A percentile compares a stretch with the other conserved stretches of the same genome.
Evolutionary conservation across 2,113 vertebrate species (phyloP).

Genomic region (Acrocephalus kingi): DNA sequence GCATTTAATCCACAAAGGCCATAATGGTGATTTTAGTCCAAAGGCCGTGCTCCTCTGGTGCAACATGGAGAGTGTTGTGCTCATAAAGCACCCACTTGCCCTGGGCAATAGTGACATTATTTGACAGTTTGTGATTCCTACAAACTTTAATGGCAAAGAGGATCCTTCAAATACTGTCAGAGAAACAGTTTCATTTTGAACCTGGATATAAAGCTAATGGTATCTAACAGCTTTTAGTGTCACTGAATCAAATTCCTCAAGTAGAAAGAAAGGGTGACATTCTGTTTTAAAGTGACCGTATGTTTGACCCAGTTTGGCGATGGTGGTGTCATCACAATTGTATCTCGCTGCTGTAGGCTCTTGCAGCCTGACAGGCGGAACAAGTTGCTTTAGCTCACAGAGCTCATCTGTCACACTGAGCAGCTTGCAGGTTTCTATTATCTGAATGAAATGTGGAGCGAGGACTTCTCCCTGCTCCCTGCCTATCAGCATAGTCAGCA

Average conservation of each 20-base stretch:
- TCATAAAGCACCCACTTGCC: neutral
- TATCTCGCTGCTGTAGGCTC: conserved; percentile 59
- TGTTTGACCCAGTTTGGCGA: conserved; percentile 70
- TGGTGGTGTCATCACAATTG: conserved; percentile 65
- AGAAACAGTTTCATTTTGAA: conserved; percentile 25
- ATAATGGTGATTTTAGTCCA: neutral
- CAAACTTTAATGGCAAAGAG: conserved; percentile 4
- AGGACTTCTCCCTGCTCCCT: neutral
- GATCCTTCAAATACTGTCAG: neutral
- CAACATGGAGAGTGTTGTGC: neutral
- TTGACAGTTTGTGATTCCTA: neutral
- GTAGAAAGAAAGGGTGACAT: conserved; percentile 59
- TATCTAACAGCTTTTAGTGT: conserved; percentile 54
- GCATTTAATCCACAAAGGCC: neutral
- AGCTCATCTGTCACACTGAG: conserved; percentile 74
- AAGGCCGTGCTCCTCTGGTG: neutral
- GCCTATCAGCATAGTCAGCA: conserved; percentile 42
- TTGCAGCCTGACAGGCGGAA: conserved; percentile 75
- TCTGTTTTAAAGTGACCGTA: conserved; percentile 70
- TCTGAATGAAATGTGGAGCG: conserved; percentile 63
- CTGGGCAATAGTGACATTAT: neutral
- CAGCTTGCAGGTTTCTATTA: conserved; percentile 70
- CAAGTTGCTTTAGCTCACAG: conserved; percentile 63
- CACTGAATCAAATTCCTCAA: conserved; percentile 66
- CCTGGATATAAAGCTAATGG: conserved; percentile 53